Conservation (phyloP, 1,140 invertebrate species). For the Planococcus citri region DNA sequence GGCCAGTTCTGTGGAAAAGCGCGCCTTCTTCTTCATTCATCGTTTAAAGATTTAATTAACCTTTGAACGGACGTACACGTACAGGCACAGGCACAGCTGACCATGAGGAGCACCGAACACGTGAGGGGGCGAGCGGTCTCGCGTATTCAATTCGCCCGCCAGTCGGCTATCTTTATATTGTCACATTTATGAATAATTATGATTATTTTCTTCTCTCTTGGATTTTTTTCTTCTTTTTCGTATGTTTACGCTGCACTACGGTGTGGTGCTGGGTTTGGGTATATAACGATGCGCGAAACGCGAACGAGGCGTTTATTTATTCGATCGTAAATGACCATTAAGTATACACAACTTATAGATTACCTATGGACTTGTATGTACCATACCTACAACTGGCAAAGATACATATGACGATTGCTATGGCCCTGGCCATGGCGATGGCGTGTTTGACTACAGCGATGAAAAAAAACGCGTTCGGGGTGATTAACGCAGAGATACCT, state of each 20-base stretch:
- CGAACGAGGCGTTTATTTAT: constrained; percentile 17
- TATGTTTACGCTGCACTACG: too few species aligned
- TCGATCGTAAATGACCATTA: not conserved
- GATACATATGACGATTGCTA: too few species aligned
- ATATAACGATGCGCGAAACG: too few species aligned
- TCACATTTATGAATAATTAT: constrained; percentile 14
- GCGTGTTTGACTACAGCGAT: too few species aligned
- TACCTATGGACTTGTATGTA: too few species aligned
- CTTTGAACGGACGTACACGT: constrained; percentile 13
- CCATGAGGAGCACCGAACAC: not conserved
- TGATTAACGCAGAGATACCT: too few species aligned
- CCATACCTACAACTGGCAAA: too few species aligned
- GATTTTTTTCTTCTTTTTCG: not conserved
- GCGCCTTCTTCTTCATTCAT: not conserved
- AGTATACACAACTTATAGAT: too few species aligned
- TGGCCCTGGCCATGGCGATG: too few species aligned
- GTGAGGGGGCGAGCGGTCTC: not conserved
- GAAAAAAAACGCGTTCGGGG: too few species aligned
- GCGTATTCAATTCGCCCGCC: not conserved
- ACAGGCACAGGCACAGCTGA: not conserved
- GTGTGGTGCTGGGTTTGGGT: too few species aligned
- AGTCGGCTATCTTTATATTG: constrained; percentile 14
- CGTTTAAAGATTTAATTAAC: constrained; percentile 20
- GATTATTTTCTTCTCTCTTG: not conserved
- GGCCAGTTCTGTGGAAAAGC: too few species aligned